Base-by-base conservation (phyloP, 2,888 invertebrate genomes). In the Dryobota labecula region DNA sequence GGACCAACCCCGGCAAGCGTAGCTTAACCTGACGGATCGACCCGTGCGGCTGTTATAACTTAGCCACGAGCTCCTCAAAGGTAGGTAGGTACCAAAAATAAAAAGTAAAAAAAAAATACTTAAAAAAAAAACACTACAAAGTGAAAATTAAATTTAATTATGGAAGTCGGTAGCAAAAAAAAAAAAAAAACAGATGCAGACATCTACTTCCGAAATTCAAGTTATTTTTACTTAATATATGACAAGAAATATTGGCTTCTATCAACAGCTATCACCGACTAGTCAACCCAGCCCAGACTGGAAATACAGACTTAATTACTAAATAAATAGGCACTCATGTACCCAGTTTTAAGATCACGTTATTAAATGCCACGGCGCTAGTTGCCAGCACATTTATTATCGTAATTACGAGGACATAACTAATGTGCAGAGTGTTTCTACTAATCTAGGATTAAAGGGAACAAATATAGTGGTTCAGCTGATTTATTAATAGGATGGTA, bases 341-440 rank as follows among this genome's bases (percentile, higher is more conserved):
- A 38, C 49, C 51, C n/a, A 24, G 63, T 74, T 68, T 61, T 64
- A 75, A 78, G 76, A 80, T 62, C 60, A 47, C 45, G 67, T 64
- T 68, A 82, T 82, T 77, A 72, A 77, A 82, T 68, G 62, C 64
- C 78, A 71, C 61, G 8, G 45, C 43, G 1, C n/a, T 72, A 68
- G 78, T 58, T 77, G 68, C 73, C 65, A 72, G 78, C n/a, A 41
- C 78, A 68, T 77, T 79, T 58, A 82, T 72, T 56, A 79, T 68
- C 54, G 73, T 82, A 77, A 79, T 82, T 77, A 77, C 78, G 18
- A 51, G 20, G 51, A 68, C 62, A 45, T 72, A 72, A 79, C 64
- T 77, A 77, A 79, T 79, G 54, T 41, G 64, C 13, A 38, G 61
- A 51, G 53, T 68, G 62, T 56, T 77, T 62, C 54, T 60, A 47